A percentile compares a stretch with the other conserved stretches of the same genome.
These are phyloP conservation scores for Sciurus vulgaris DNA, from an alignment of 2,797 vertebrate genomes.

Conservation along the genomic window DNA sequence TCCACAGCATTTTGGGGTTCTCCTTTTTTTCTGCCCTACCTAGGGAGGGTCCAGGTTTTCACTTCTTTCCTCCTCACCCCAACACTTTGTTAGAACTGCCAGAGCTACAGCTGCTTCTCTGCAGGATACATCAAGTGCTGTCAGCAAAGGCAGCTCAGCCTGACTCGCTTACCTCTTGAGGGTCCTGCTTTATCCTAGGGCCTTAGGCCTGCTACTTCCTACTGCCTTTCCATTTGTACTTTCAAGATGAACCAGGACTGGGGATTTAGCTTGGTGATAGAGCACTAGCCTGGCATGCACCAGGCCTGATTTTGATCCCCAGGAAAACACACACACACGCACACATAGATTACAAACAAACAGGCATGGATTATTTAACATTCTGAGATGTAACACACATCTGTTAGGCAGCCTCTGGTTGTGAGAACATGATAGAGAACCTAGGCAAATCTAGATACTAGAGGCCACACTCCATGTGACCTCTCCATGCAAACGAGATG, in stretches of 20 bases:
- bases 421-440: not conserved
- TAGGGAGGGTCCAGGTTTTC: not conserved
- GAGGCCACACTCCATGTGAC: no score
- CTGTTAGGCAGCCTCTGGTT: not conserved
- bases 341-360: not conserved
- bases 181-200: not conserved
- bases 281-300: not conserved
- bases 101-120: not conserved
- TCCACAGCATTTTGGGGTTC: not conserved
- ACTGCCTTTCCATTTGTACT: not conserved
- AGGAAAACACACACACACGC: not conserved
- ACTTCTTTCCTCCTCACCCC: not conserved
- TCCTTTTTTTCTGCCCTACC: not conserved
- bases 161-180: not conserved
- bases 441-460: not conserved
- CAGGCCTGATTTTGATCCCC: not conserved
- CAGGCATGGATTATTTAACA: not conserved
- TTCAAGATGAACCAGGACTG: not conserved
- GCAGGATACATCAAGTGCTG: rapidly evolving
- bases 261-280: not conserved
- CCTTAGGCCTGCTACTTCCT: not conserved
- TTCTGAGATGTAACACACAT: not conserved
- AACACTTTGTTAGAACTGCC: not conserved
- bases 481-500: not conserved
- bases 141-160: not conserved